Percentiles rank a stretch among this genome's conserved stretches.
These are phyloP conservation scores for Argynnis bischoffii DNA, from an alignment of 2,888 invertebrate genomes.

Conservation along the genomic window DNA sequence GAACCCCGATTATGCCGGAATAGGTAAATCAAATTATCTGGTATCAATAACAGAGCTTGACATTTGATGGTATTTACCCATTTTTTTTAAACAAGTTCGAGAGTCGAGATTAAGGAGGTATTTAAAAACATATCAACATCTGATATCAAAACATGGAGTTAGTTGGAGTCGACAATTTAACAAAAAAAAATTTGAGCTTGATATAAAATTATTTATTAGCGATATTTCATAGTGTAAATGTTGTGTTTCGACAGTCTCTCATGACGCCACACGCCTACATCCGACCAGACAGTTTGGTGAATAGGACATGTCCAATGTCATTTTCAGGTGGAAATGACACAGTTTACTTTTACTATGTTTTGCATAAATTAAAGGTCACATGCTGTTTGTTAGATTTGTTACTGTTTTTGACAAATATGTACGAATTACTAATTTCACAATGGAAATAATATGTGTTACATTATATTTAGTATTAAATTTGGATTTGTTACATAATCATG, in stretches of 20 bases:
- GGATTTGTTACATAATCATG: too few species aligned
- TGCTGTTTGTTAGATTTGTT: constrained; percentile 7
- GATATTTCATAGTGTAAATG: not conserved
- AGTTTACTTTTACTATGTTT: constrained; percentile 25
- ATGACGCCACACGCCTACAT: constrained; percentile 27
- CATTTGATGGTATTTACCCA: too few species aligned
- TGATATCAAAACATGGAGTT: too few species aligned
- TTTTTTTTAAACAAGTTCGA: too few species aligned
- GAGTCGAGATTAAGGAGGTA: too few species aligned
- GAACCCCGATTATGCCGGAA: too few species aligned
- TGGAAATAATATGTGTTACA: not conserved
- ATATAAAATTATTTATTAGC: too few species aligned
- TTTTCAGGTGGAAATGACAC: constrained; percentile 33
- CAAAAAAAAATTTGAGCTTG: too few species aligned
- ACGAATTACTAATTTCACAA: not conserved
- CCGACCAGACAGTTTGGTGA: constrained; percentile 25
- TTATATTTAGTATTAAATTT: not conserved
- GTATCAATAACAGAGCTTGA: too few species aligned
- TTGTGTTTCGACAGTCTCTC: constrained; percentile 4
- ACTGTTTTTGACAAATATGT: constrained; percentile 14
- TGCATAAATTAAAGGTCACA: constrained; percentile 29
- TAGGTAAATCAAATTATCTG: too few species aligned
- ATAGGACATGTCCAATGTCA: constrained; percentile 34
- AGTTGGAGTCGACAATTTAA: too few species aligned
- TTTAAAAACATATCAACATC: too few species aligned